Percentiles rank a stretch among this genome's conserved stretches.
Conservation (phyloP, 2,888 invertebrate genomes). For the Calliopum simillimum region DNA sequence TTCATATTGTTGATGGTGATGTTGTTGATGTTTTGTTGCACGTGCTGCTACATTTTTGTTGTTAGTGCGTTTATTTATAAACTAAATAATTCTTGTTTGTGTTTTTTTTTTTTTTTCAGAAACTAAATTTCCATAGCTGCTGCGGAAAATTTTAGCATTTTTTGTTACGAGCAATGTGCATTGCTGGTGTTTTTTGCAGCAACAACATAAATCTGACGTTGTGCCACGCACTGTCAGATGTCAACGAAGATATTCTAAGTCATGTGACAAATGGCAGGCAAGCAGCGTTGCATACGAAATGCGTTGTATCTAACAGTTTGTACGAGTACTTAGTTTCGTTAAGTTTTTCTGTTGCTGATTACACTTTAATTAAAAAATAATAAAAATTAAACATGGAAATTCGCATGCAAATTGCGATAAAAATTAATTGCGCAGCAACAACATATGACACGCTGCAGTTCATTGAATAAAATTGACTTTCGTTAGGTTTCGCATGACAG, state of each 20-base stretch:
- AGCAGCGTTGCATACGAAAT: slow-evolving; percentile 11
- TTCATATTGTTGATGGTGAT: background rate
- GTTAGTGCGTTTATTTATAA: slow-evolving; percentile 19
- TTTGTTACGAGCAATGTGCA: too few relatives aligned
- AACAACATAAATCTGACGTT: slow-evolving; percentile 14
- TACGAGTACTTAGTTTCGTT: background rate
- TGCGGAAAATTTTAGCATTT: background rate
- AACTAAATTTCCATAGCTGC: too few relatives aligned
- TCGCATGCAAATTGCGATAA: slow-evolving; percentile 59
- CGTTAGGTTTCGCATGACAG: slow-evolving; percentile 10
- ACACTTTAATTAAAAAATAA: slow-evolving; percentile 21
- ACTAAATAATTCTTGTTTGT: background rate
- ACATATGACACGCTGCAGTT: slow-evolving; percentile 3
- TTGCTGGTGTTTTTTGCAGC: too few relatives aligned
- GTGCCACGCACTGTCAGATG: slow-evolving; percentile 16
- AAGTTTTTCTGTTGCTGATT: background rate
- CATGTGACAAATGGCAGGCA: slow-evolving; percentile 15
- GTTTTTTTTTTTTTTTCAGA: background rate
- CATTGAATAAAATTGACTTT: background rate
- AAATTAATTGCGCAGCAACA: slow-evolving; percentile 64
- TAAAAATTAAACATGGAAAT: slow-evolving; percentile 6
- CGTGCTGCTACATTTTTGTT: slow-evolving; percentile 24
- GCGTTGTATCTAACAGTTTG: background rate
- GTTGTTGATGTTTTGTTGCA: slow-evolving; percentile 9
- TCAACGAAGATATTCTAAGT: slow-evolving; percentile 6